phyloP scores from a whole-genome alignment of 2,113 vertebrate species.

The Myiozetetes cayanensis region DNA sequence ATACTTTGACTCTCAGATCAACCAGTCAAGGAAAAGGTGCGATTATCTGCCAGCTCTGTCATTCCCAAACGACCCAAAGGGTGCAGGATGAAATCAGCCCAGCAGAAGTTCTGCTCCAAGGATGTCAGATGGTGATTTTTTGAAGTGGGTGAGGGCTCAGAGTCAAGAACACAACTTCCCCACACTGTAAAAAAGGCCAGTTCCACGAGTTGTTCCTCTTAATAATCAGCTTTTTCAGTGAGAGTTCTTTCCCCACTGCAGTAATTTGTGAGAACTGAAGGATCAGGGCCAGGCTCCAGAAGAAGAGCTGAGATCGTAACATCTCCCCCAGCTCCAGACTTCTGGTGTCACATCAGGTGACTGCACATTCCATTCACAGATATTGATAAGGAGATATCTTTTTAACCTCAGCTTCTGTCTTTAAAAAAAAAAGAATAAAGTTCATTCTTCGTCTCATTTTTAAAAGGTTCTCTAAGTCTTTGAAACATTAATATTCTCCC shows the following conservation, averaged over 20 bases:
- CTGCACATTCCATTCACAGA: background rate
- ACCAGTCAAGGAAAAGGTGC: background rate
- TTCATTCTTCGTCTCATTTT: background rate
- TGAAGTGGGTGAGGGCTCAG: background rate
- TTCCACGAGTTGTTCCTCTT: background rate
- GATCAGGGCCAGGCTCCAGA: background rate
- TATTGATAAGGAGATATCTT: background rate
- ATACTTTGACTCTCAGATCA: background rate
- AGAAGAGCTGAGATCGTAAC: fast-evolving
- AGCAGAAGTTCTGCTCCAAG: background rate
- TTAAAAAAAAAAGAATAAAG: background rate
- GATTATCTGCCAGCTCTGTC: background rate
- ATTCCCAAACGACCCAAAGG: background rate
- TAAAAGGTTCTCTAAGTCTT: constrained; percentile 1
- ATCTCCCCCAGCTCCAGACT: background rate
- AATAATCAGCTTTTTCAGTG: background rate
- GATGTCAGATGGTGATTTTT: background rate
- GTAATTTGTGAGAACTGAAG: background rate
- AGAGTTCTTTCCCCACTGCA: background rate
- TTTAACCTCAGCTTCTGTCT: background rate
- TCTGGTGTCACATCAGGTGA: background rate
- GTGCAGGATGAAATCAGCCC: background rate
- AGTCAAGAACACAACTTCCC: background rate
- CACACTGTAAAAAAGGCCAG: background rate
- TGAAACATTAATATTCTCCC: constrained; percentile 68